Evolutionary conservation across 2,888 invertebrate genomes (phyloP).

Genomic region (Apoda limacodes): DNA sequence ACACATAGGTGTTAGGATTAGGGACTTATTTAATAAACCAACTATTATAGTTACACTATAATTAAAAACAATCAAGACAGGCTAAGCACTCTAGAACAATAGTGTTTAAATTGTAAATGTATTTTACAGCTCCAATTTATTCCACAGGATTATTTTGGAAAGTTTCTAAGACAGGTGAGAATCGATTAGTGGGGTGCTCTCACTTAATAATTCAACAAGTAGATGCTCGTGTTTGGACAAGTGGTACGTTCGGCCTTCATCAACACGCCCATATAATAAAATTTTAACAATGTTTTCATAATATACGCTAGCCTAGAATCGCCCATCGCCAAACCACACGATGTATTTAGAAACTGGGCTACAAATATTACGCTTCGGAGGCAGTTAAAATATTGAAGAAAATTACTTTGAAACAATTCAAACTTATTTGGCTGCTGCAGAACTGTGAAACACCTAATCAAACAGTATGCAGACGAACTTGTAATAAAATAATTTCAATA

Average conservation of each 20-base stretch:
- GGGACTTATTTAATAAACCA: too few relatives aligned
- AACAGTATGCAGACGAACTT: constrained; percentile 24
- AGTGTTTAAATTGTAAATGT: constrained; percentile 1
- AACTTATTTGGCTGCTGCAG: too few relatives aligned
- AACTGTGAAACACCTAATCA: constrained; percentile 34
- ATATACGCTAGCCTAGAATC: constrained; percentile 45
- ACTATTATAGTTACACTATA: too few relatives aligned
- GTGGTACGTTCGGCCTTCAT: constrained; percentile 57
- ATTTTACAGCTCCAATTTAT: constrained; percentile 1
- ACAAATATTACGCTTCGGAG: constrained; percentile 34
- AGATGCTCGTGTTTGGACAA: constrained; percentile 59
- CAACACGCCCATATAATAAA: constrained; percentile 60
- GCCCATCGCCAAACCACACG: constrained; percentile 33
- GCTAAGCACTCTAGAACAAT: too few relatives aligned
- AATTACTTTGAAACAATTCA: too few relatives aligned
- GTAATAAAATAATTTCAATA: too few relatives aligned
- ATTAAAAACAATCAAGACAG: too few relatives aligned
- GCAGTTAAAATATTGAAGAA: constrained; percentile 24
- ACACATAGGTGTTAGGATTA: too few relatives aligned
- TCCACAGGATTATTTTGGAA: constrained; percentile 20
- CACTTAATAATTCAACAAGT: constrained; percentile 60
- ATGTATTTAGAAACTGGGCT: constrained; percentile 50
- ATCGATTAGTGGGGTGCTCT: constrained; percentile 55
- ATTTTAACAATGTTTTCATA: constrained; percentile 67
- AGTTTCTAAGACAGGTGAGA: constrained; percentile 50